A percentile compares a stretch with the other conserved stretches of the same genome.
These are phyloP conservation scores for Indicator maculatus DNA, from an alignment of 2,113 vertebrate species.

Conservation along the genomic window DNA sequence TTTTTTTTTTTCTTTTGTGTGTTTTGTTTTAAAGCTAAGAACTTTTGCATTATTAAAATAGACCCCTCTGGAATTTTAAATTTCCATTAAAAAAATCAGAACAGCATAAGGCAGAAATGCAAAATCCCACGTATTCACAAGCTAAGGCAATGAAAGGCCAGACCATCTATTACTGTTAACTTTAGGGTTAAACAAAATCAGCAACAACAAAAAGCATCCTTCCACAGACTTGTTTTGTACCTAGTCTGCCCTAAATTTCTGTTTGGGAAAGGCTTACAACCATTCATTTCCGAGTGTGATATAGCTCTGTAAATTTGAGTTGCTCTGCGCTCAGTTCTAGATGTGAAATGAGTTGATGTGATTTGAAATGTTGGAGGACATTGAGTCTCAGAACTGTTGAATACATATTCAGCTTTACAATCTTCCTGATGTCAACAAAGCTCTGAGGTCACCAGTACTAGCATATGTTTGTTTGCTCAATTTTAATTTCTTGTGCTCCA, in stretches of 20 bases:
- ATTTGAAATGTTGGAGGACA: background rate
- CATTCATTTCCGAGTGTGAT: background rate
- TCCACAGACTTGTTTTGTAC: background rate
- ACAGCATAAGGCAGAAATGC: background rate
- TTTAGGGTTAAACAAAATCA: background rate
- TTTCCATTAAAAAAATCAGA: background rate
- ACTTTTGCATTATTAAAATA: background rate
- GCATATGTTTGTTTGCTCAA: background rate
- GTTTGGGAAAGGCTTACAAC: background rate
- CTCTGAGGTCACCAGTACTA: background rate
- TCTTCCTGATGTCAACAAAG: background rate
- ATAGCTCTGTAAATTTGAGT: background rate
- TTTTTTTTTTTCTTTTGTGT: no score
- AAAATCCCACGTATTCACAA: background rate
- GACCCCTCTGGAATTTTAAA: background rate
- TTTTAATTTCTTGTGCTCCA: background rate
- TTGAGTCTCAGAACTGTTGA: background rate
- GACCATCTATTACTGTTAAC: background rate
- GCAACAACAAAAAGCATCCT: background rate
- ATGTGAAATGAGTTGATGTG: background rate
- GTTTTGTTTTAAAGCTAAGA: background rate
- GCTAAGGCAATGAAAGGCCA: background rate
- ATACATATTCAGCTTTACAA: fast-evolving
- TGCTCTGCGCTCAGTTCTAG: background rate
- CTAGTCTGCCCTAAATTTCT: background rate